Percentiles rank a stretch among this genome's conserved stretches.
phyloP scores from a whole-genome alignment of 2,113 vertebrate genomes.

The Cyphomyrus plagiostoma region DNA sequence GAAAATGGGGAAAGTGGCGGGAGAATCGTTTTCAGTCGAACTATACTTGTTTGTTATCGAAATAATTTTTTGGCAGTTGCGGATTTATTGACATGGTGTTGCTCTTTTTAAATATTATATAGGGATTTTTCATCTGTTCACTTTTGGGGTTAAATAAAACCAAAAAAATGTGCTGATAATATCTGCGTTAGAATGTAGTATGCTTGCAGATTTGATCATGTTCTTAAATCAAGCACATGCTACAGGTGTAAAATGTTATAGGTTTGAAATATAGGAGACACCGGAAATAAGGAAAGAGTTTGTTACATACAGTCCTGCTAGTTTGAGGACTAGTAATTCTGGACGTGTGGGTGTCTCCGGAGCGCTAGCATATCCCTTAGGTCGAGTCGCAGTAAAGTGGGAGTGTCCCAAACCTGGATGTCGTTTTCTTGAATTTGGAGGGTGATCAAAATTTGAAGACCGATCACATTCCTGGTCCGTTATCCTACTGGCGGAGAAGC shows the following conservation, averaged over 20 bases:
- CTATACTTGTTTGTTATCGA: neutral
- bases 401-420: slow-evolving; percentile 30
- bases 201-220: neutral
- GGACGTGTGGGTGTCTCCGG: neutral
- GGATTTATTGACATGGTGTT: neutral
- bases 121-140: neutral
- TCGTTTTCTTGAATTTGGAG: neutral
- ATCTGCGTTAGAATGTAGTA: neutral
- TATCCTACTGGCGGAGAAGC: neutral
- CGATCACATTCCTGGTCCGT: neutral
- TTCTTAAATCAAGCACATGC: neutral
- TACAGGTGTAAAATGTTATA: neutral
- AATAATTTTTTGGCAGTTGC: neutral
- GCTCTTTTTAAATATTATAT: neutral
- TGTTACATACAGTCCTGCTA: neutral
- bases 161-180: neutral
- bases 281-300: neutral
- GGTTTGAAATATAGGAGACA: neutral
- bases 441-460: neutral
- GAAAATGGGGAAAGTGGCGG: neutral
- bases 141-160: neutral
- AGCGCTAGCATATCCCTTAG: neutral
- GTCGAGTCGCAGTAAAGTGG: slow-evolving; percentile 9
- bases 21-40: neutral
- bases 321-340: neutral